Base-by-base conservation (phyloP, 2,888 invertebrate genomes). In the Digitonthophagus gazella region DNA sequence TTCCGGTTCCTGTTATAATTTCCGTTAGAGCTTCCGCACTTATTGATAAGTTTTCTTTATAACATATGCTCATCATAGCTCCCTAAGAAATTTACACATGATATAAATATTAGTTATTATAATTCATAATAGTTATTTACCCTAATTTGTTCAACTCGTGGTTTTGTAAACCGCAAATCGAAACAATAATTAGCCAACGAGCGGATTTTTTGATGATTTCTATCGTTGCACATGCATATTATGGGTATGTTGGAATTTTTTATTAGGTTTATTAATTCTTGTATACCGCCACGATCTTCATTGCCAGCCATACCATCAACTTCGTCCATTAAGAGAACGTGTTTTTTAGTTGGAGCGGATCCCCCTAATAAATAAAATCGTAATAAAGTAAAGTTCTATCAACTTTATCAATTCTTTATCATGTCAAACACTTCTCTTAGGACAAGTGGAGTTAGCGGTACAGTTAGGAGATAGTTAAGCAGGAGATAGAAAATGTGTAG, bases 241-340 rank as follows among this genome's bases (percentile, higher is more conserved):
- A 98, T 90, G 0, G 97, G 97, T 69, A 97, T 88, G 15, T 90
- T 91, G 0, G 95, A 86, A 0, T 87, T 86, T 83, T 98, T 99
- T 72, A 99, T 98, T 15, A 99, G 85, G 6, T 85, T 85, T 70
- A 99, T 97, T 58, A 99, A 83, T 83, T 98, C 98, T 83, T 96
- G 93, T 65, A 99, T 89, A 57, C 99, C 99, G 16, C 98, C 98
- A 75, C 99, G 88, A 82, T 99, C 99, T 83, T 99, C 97, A 81
- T 98, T 99, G 2, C 98, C 98, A 0, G 97, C 95, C 98, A 99
- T 99, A 5, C 99, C 99, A 80, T 99, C 99, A 0, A 99, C 98
- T 87, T 99, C 99, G 79, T 99, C 99, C 99, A 99, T 99, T n/a
- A 99, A 87, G 4, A 99, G 83, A 11, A 96, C 96, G 79, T 96